Base-by-base conservation (phyloP, 2,888 invertebrate species). In the Acrobasis suavella region DNA sequence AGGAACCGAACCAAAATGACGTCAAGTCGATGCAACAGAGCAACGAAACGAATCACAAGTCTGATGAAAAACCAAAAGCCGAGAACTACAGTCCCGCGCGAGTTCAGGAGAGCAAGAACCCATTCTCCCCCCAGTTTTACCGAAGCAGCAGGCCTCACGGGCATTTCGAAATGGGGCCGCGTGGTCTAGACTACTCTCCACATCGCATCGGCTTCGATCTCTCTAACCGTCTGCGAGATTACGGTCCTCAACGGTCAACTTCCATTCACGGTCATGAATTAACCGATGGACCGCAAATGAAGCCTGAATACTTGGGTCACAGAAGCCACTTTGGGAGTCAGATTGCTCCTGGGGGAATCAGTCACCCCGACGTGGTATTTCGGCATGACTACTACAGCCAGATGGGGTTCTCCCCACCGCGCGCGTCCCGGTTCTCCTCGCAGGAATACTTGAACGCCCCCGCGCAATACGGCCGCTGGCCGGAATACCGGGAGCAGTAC, bases 111-210 rank as follows among this genome's bases (percentile, higher is more conserved):
- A 83, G 76, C 67, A 91, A 91, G 75, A 91, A 91, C 50, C 91
- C 91, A 0, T 91, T 91, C 65, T 89, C 92, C 1, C 87, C 91
- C 0, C 84, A 91, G 55, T 87, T 85, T 46, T 86, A 88, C 63
- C 81, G 89, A 39, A 80, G 74, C 65, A 83, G 85, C 63, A 72
- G 91, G 15, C 78, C 85, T 1, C 90, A 91, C 58, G 91, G 91
- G 0, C 92, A 92, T 69, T 92, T 92, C 64, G 92, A 93, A 73
- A 92, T 92, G 91, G 92, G 92, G 5, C 90, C 92, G 0, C 83
- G 92, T 0, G 92, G 92, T 0, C 64, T 92, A 42, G 92, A 92
- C 72, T 92, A 90, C 69, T 92, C 92, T 0, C 92, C 93, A 0
- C 92, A 92, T 50, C 80, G 92, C 9, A 85, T 88, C 85, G 87